Evolutionary conservation across 2,113 vertebrate genomes (phyloP).

Genomic region (Malurus melanocephalus): DNA sequence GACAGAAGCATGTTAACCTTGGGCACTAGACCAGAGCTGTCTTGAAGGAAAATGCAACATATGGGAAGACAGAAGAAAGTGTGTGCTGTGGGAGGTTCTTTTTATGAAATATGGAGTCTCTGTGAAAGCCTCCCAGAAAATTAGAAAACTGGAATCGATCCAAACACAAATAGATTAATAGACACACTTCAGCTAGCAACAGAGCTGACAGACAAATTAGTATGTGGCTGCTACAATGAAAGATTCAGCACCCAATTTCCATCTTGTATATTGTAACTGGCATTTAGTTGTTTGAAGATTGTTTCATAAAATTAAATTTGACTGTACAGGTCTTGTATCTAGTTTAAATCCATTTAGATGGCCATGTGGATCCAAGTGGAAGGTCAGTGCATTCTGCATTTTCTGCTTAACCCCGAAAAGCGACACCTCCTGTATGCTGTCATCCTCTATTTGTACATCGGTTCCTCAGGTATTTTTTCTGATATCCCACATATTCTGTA

Average conservation of each 20-base stretch:
- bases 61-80: conserved; percentile 34
- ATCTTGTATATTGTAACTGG: background rate
- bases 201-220: conserved; percentile 27
- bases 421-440: background rate
- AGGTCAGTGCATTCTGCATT: background rate
- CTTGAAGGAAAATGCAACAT: conserved; percentile 25
- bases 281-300: background rate
- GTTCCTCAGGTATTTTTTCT: background rate
- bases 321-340: background rate
- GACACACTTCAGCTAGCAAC: conserved; percentile 1
- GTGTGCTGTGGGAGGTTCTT: conserved; percentile 38
- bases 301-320: background rate
- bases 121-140: conserved; percentile 25
- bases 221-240: background rate
- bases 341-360: background rate
- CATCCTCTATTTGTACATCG: background rate
- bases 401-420: background rate
- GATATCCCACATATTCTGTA: background rate
- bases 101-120: conserved; percentile 23
- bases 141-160: conserved; percentile 16
- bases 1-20: background rate
- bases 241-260: background rate
- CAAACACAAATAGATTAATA: conserved; percentile 33
- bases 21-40: background rate
- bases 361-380: background rate